Conservation (phyloP, 2,888 invertebrate genomes). For the Dryomyza anilis region DNA sequence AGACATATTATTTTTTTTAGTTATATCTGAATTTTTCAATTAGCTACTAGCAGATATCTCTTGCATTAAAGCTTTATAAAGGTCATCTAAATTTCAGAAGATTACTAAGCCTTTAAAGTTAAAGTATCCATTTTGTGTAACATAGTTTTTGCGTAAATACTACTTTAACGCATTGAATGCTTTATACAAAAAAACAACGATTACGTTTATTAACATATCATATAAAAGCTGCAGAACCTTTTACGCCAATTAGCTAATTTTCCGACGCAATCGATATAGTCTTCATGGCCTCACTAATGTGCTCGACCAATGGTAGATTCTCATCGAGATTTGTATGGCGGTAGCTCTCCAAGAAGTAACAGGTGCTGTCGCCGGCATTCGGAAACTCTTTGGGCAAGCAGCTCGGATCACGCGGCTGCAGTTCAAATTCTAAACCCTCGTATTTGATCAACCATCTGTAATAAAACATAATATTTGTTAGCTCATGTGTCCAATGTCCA, state of each 20-base stretch:
- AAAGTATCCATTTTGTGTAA: too few relatives aligned
- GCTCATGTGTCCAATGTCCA: background rate
- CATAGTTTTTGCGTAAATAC: too few relatives aligned
- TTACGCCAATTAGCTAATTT: slow-evolving; percentile 1
- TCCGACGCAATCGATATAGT: slow-evolving; percentile 46
- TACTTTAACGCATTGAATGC: too few relatives aligned
- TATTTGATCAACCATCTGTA: slow-evolving; percentile 76
- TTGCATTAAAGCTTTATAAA: too few relatives aligned
- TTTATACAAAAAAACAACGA: too few relatives aligned
- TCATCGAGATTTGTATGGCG: slow-evolving; percentile 71
- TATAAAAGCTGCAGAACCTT: too few relatives aligned
- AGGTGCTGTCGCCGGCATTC: slow-evolving; percentile 76
- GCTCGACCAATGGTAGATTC: slow-evolving; percentile 62
- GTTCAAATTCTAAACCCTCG: slow-evolving; percentile 72
- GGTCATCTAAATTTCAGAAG: too few relatives aligned
- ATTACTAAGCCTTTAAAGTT: too few relatives aligned
- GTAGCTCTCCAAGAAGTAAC: slow-evolving; percentile 84
- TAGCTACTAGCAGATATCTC: too few relatives aligned
- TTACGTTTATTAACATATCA: too few relatives aligned
- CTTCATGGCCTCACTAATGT: slow-evolving; percentile 58
- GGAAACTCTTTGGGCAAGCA: slow-evolving; percentile 87
- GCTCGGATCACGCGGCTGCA: slow-evolving; percentile 75
- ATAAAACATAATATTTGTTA: slow-evolving; percentile 2
- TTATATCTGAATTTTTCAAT: too few relatives aligned
- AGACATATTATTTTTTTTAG: too few relatives aligned